Evolutionary conservation across 2,888 invertebrate genomes (phyloP), one percentile per base, ranked within the genome.

Genomic region (Chorisops tibialis): DNA sequence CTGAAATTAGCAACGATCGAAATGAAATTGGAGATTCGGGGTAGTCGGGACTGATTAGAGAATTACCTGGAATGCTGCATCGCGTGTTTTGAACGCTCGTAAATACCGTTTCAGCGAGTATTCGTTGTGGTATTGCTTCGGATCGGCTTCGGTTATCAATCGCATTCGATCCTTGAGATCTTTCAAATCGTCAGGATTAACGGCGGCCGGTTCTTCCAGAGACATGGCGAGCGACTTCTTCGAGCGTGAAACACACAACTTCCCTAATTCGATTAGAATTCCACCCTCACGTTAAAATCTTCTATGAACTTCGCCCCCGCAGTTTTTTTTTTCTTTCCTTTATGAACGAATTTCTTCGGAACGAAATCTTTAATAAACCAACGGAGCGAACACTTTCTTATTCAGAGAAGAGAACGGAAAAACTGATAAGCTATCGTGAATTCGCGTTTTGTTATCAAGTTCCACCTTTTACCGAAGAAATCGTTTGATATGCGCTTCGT

Each of bases 111-210:
- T 81, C 49, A 88, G 73, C 1, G 89, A 88, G 74, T 82, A 87
- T 60, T 89, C 89, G 74, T 88, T 88, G 69, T 88, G 88, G 71
- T 86, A 88, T 72, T 89, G 89, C 18, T 80, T 79, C 22, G 88
- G 87, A 77, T 89, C 89, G 22, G 89, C 89, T 63, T 85, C 86
- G 9, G 80, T 82, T 68, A 89, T 89, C 66, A 89, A 72, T 76
- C 84, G 84, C 87, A 89, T 88, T 49, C 88, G 81, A 66, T 83
- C 82, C 75, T 87, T 87, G 30, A 89, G 72, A 64, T 85, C 85
- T 72, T 83, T 82, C 21, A 88, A 76, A 73, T 87, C 85, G 64
- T 81, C 80, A 69, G 83, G 84, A 69, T 84, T 85, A 37, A 87
- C 83, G 66, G 81, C 80, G 72, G 68, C 65, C 62, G 71, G 69